Percentiles rank a stretch among this genome's conserved stretches.
Conservation (phyloP, 2,113 vertebrate genomes). For the Vireo altiloquus region DNA sequence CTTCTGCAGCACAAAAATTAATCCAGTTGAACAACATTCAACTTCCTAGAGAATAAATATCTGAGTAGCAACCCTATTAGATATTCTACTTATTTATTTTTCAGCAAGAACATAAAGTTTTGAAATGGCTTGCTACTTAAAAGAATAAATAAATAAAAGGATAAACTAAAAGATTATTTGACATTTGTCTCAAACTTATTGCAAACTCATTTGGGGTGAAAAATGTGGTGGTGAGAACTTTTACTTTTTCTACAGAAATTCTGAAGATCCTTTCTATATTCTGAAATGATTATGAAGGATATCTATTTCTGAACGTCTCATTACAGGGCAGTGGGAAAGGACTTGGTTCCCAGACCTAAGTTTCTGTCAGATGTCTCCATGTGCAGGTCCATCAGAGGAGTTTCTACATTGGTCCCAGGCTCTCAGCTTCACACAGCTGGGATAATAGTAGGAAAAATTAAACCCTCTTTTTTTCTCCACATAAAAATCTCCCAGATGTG, state of each 20-base stretch:
- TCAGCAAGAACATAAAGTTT: not conserved
- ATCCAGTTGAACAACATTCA: not conserved
- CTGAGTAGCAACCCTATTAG: not conserved
- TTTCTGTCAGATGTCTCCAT: not conserved
- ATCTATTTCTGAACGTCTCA: not conserved
- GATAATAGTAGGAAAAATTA: not conserved
- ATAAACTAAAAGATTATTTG: not conserved
- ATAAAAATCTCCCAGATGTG: not conserved
- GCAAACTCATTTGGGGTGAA: not conserved
- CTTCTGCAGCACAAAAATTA: not conserved
- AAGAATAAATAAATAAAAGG: not conserved
- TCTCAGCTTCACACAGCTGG: not conserved
- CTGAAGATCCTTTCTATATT: not conserved
- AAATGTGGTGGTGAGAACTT: not conserved
- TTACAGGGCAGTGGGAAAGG: not conserved
- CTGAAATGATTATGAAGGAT: not conserved
- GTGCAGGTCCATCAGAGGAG: not conserved
- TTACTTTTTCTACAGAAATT: not conserved
- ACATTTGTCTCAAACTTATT: not conserved
- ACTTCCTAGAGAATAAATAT: not conserved
- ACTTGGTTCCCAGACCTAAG: not conserved
- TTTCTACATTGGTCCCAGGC: not conserved
- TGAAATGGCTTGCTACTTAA: not conserved
- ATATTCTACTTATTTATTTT: not conserved
- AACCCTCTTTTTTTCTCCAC: not conserved